Percentiles rank a stretch among this genome's conserved stretches.
Conservation (phyloP, 1,140 invertebrate genomes). For the Trichoplusia ni region DNA sequence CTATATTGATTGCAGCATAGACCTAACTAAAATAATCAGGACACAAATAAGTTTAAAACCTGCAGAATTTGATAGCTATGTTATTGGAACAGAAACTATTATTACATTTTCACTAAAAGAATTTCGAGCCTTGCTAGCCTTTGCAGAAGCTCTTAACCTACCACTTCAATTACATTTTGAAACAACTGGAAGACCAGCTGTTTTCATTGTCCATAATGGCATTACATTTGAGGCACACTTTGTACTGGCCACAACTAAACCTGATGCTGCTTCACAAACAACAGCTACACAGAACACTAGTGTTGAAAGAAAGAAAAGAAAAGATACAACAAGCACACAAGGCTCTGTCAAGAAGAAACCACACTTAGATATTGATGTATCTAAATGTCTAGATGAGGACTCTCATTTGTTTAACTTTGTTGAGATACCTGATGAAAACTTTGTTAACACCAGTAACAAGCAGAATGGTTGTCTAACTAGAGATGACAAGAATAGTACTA, state of each 20-base stretch:
- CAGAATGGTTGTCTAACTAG: slow-evolving; percentile 30
- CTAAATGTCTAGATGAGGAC: slow-evolving; percentile 73
- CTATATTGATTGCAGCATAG: slow-evolving; percentile 85
- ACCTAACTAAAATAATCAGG: slow-evolving; percentile 82
- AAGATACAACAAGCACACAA: slow-evolving; percentile 44
- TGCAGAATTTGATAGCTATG: slow-evolving; percentile 89
- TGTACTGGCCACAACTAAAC: slow-evolving; percentile 89
- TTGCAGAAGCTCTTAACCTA: slow-evolving; percentile 88
- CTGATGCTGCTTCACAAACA: slow-evolving; percentile 79
- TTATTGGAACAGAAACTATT: slow-evolving; percentile 84
- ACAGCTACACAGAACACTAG: slow-evolving; percentile 59
- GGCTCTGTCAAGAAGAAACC: slow-evolving; percentile 62
- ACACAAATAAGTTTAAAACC: slow-evolving; percentile 86
- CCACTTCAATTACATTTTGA: slow-evolving; percentile 88
- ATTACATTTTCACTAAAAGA: slow-evolving; percentile 94
- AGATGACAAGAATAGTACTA: slow-evolving; percentile 21
- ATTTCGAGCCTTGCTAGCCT: slow-evolving; percentile 88
- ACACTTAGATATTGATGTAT: slow-evolving; percentile 64
- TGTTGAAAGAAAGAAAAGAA: slow-evolving; percentile 62
- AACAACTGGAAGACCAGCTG: slow-evolving; percentile 85
- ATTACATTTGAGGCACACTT: slow-evolving; percentile 88
- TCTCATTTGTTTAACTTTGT: slow-evolving; percentile 78
- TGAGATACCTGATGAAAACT: slow-evolving; percentile 62
- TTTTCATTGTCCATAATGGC: slow-evolving; percentile 85
- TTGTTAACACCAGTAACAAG: slow-evolving; percentile 28